These are phyloP conservation scores for Neolamprologus tretocephalus DNA, from an alignment of 2,113 vertebrate genomes.

Conservation along the genomic window DNA sequence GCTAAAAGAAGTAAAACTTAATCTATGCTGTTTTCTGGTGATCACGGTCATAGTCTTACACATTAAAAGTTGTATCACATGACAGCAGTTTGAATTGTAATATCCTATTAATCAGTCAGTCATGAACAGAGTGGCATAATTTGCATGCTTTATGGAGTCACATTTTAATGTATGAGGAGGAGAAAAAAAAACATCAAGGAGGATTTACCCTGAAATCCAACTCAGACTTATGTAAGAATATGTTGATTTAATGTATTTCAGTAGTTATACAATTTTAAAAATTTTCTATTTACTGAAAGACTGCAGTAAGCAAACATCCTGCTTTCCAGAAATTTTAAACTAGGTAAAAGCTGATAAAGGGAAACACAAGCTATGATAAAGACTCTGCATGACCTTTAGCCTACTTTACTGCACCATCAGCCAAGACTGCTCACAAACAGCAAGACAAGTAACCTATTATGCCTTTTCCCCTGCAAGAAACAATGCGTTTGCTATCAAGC, in stretches of 20 bases:
- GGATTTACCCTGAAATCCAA: not conserved
- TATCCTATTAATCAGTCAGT: not conserved
- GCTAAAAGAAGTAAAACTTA: not conserved
- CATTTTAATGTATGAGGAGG: not conserved
- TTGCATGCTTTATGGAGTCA: not conserved
- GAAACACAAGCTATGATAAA: constrained; percentile 9
- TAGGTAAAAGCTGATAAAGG: not conserved
- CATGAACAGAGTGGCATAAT: not conserved
- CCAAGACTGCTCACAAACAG: constrained; percentile 26
- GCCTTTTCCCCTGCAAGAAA: constrained; percentile 20
- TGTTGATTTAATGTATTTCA: not conserved
- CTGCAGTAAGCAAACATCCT: not conserved
- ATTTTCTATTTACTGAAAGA: not conserved
- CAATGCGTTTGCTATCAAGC: constrained; percentile 51
- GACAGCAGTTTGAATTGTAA: not conserved
- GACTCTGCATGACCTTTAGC: constrained; percentile 44
- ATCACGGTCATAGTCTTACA: not conserved
- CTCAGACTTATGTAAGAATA: not conserved
- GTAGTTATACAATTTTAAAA: not conserved
- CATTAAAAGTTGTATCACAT: not conserved
- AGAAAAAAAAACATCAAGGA: not conserved
- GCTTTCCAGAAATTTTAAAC: not conserved
- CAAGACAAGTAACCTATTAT: constrained; percentile 53
- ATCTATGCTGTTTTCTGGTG: not conserved
- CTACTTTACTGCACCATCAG: constrained; percentile 37